Evolutionary conservation across 2,797 vertebrate genomes (phyloP).

Genomic region (Crenuchus spilurus): DNA sequence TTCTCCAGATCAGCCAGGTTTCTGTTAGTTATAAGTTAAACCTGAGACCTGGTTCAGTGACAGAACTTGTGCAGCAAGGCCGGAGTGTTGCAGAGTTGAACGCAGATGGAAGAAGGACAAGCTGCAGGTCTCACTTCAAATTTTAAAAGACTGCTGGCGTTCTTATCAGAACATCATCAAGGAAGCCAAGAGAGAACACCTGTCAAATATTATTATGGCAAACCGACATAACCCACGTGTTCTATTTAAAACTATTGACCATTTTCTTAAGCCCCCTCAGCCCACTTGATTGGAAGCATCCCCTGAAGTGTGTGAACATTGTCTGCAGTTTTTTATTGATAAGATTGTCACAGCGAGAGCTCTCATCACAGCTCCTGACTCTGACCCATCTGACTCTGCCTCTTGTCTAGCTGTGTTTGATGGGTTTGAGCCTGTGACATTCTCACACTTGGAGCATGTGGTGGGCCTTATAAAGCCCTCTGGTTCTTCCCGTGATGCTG

Average conservation of each 20-base stretch:
- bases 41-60: not conserved
- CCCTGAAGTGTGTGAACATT: too few relatives aligned
- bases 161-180: not conserved
- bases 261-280: not conserved
- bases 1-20: too few relatives aligned
- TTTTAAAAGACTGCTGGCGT: conserved; percentile 2
- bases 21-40: too few relatives aligned
- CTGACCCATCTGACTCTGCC: too few relatives aligned
- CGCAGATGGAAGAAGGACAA: not conserved
- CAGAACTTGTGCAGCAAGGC: too few relatives aligned
- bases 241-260: not conserved
- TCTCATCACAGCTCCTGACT: too few relatives aligned
- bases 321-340: not conserved
- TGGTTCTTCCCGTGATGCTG: not conserved
- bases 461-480: conserved; percentile 6
- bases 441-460: too few relatives aligned
- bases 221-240: conserved; percentile 5
- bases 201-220: not conserved
- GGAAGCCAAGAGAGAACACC: not conserved
- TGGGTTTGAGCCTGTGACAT: too few relatives aligned
- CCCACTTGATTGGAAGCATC: too few relatives aligned
- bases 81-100: too few relatives aligned
- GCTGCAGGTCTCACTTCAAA: not conserved
- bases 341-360: not conserved
- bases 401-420: too few relatives aligned